phyloP scores from a whole-genome alignment of 1,140 invertebrate species.

The Zaprionus davidi region DNA sequence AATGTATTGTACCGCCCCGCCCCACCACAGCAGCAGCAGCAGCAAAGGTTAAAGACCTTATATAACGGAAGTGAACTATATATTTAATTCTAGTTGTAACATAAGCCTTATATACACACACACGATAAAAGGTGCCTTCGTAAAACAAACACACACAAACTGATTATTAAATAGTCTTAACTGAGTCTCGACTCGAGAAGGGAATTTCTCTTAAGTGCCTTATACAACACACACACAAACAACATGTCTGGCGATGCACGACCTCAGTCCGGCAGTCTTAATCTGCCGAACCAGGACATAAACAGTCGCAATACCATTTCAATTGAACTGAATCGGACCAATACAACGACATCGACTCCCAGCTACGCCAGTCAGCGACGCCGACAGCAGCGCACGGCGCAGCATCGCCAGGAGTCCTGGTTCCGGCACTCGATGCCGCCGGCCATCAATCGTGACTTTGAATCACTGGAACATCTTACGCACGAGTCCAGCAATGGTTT shows the following conservation, averaged over 20 bases:
- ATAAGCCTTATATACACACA: neutral
- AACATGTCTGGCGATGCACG: slow-evolving; percentile 56
- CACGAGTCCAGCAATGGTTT: slow-evolving; percentile 58
- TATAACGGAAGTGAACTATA: slow-evolving; percentile 48
- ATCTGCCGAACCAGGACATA: slow-evolving; percentile 18
- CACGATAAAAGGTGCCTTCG: slow-evolving; percentile 52
- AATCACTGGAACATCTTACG: slow-evolving; percentile 71
- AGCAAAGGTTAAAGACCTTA: slow-evolving; percentile 59
- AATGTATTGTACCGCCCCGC: neutral
- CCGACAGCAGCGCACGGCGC: slow-evolving; percentile 61
- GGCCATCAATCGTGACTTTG: slow-evolving; percentile 72
- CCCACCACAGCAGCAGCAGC: no score
- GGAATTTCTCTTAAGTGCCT: slow-evolving; percentile 55
- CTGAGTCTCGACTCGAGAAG: slow-evolving; percentile 12
- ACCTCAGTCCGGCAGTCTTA: slow-evolving; percentile 59
- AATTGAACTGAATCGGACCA: slow-evolving; percentile 29
- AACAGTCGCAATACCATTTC: slow-evolving; percentile 21
- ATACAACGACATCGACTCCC: slow-evolving; percentile 25
- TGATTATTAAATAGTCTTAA: slow-evolving; percentile 14
- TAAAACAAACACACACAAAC: neutral
- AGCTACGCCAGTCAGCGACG: slow-evolving; percentile 50
- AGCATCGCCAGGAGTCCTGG: slow-evolving; percentile 76
- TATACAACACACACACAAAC: slow-evolving; percentile 12
- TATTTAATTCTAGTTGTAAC: slow-evolving; percentile 4
- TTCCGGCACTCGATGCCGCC: slow-evolving; percentile 80